These are phyloP conservation scores for Halichondria panicea DNA, from an alignment of 37 sponge, comb jelly and placozoan species.

Conservation along the genomic window DNA sequence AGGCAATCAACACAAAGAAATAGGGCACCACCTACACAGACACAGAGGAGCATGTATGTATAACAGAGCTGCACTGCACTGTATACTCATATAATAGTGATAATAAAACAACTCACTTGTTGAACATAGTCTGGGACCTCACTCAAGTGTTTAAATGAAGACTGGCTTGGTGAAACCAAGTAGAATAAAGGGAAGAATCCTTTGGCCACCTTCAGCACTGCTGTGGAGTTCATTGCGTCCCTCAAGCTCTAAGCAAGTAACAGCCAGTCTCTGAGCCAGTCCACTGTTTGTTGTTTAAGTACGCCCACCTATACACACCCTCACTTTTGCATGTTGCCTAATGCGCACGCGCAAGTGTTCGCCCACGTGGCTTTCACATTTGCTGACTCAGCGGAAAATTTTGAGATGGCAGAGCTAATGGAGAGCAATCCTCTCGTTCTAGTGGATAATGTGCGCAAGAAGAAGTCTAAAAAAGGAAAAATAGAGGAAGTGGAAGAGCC, in stretches of 20 bases:
- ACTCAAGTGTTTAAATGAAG: constrained; percentile 38
- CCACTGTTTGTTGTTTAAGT: too few species aligned
- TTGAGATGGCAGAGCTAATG: neutral
- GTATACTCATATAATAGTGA: too few species aligned
- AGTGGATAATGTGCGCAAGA: neutral
- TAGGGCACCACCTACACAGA: constrained; percentile 62
- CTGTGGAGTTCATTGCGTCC: too few species aligned
- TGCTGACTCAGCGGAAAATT: neutral
- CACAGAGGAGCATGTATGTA: neutral
- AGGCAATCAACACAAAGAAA: constrained; percentile 65
- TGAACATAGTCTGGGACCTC: constrained; percentile 86
- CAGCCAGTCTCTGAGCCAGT: too few species aligned
- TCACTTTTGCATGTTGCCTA: too few species aligned
- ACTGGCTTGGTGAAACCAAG: constrained; percentile 65
- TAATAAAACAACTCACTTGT: constrained; percentile 57
- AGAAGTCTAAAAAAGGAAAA: neutral
- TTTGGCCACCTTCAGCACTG: too few species aligned
- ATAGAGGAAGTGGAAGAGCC: neutral
- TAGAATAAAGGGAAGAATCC: constrained; percentile 71
- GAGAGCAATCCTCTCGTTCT: neutral
- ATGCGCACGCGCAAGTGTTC: too few species aligned
- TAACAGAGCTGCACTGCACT: neutral
- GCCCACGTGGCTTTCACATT: too few species aligned
- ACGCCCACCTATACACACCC: too few species aligned
- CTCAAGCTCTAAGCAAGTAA: too few species aligned